Evolutionary conservation across 2,797 vertebrate genomes (phyloP), one percentile per base, ranked within the genome.

Genomic region (Aerospiza tachiro): DNA sequence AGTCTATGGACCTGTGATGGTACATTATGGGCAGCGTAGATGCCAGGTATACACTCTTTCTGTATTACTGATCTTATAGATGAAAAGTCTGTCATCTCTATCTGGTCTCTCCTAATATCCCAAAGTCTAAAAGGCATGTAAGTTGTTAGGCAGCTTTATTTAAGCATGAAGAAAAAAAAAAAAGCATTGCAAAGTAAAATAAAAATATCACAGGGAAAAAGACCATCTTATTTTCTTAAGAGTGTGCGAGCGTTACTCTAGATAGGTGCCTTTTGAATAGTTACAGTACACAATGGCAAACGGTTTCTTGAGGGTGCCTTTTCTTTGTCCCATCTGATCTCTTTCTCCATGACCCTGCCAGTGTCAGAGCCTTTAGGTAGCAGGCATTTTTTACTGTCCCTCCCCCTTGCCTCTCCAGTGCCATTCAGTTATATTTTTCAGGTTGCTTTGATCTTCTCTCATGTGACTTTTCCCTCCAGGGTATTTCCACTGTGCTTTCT

Each of bases 361-460:
- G 10, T 19, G 35, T 72, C 74, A 58, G 36, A 93, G 26, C 38
- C 63, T 61, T 59, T 59, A 78, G 33, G 67, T 74, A 80, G 67
- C 36, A 75, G 15, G 53, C 38, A 45, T 35, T 84, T 79, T 92
- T 42, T 29, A 63, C 40, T 62, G 47, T 50, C 42, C 67, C 42
- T 65, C 22, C 58, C 52, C 62, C 56, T 82, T 70, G 62, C 47
- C 52, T 82, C 45, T 55, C 77, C 45, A 49, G 58, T 82, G 42
- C 49, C 77, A 71, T 82, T 74, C 81, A 35, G 67, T 79, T 86
- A 82, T n/a, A 74, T 53, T 79, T 89, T 89, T 89, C 73, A 66
- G 86, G 93, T 93, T 95, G 52, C 63, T 95, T 95, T 95, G 82
- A 93, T 95, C 77, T 79, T 82, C 67, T 86, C 89, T 42, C 91